Conservation (phyloP, 2,888 invertebrate genomes). For the Drosophila greeni region DNA sequence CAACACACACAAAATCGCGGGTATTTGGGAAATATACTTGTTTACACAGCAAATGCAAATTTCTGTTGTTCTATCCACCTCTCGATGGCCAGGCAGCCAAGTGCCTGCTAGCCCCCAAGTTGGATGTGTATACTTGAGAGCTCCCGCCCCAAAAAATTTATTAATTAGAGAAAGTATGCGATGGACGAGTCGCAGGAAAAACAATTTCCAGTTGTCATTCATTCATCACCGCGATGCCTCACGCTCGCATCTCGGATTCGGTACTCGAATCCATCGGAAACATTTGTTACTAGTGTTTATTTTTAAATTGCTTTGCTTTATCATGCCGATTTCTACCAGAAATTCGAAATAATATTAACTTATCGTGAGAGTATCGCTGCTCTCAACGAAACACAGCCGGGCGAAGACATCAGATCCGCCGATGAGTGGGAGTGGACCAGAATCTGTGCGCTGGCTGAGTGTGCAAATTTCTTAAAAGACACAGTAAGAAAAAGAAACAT, state of each 20-base stretch:
- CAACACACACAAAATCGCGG: not conserved
- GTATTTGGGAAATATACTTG: constrained; percentile 25
- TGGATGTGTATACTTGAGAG: not conserved
- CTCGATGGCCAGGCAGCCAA: constrained; percentile 19
- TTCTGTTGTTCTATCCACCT: constrained; percentile 20
- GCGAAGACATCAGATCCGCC: constrained; percentile 23
- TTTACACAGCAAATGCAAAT: constrained; percentile 30
- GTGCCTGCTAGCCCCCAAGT: constrained; percentile 9
- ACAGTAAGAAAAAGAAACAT: not conserved
- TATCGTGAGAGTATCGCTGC: constrained; percentile 17
- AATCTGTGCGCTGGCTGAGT: constrained; percentile 33
- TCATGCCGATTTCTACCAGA: constrained; percentile 47
- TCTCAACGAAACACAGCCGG: constrained; percentile 7
- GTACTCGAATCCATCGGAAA: constrained; percentile 53
- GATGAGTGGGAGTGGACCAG: constrained; percentile 48
- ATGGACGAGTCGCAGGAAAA: constrained; percentile 8
- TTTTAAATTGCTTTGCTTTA: constrained; percentile 48
- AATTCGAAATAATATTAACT: constrained; percentile 34
- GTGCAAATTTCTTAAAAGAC: not conserved
- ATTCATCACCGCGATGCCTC: constrained; percentile 57
- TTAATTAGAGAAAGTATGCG: constrained; percentile 27
- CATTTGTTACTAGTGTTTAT: constrained; percentile 53
- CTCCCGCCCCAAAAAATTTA: constrained; percentile 1
- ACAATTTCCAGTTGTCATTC: constrained; percentile 68
- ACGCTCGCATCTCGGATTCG: constrained; percentile 24